Percentiles rank a stretch among this genome's conserved stretches.
Evolutionary conservation across 2,797 vertebrate genomes (phyloP).

Genomic region (Crocodylus rhombifer): DNA sequence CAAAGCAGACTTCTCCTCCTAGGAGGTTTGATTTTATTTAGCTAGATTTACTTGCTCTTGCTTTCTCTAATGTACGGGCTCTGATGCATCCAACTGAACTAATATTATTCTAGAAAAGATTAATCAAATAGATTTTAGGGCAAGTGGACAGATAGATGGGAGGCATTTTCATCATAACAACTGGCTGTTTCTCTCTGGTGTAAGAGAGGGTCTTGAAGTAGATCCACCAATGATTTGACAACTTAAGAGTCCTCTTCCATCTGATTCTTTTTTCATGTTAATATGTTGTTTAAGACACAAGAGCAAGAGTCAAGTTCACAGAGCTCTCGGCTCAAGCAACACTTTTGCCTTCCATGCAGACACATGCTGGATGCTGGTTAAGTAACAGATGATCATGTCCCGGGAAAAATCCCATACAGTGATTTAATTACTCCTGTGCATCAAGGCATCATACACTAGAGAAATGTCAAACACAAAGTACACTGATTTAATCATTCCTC

Average conservation of each 20-base stretch:
- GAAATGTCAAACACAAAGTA: background rate
- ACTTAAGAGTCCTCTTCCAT: accelerated
- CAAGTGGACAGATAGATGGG: background rate
- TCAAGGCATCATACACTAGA: background rate
- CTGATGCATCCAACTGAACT: background rate
- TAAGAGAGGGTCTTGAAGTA: background rate
- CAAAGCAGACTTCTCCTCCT: accelerated
- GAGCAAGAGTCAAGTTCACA: too few species aligned
- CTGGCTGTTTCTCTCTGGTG: background rate
- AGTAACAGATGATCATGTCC: constrained; percentile 17
- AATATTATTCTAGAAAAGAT: background rate
- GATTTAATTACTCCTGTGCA: background rate
- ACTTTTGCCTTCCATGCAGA: background rate
- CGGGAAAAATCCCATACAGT: constrained; percentile 29
- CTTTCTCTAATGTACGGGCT: background rate
- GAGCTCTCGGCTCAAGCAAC: background rate
- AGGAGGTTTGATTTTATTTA: background rate
- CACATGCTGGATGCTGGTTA: constrained; percentile 13
- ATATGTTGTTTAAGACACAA: too few species aligned
- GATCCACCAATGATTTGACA: background rate
- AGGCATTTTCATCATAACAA: background rate
- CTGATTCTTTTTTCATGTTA: background rate
- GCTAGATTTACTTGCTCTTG: background rate
- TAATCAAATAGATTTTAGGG: background rate
- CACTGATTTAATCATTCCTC: background rate